Evolutionary conservation across 2,888 invertebrate species (phyloP).

Genomic region (Lepidochitona cinerea): DNA sequence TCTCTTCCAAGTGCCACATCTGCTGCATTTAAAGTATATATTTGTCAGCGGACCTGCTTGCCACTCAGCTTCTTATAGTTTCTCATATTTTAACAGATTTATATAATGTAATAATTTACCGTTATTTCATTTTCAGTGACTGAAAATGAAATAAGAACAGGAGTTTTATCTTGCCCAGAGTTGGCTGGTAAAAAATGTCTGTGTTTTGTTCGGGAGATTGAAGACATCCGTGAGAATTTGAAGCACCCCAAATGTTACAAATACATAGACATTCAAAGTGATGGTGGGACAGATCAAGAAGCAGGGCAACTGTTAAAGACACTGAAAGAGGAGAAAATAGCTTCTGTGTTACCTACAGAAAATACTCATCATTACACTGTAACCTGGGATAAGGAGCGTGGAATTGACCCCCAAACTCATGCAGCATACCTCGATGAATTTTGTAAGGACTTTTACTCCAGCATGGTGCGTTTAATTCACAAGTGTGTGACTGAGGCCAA

Average conservation of each 20-base stretch:
- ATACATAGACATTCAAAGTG: slow-evolving; percentile 23
- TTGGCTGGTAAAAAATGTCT: slow-evolving; percentile 24
- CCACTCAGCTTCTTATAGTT: too few relatives aligned
- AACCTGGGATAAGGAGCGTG: not conserved
- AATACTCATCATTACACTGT: not conserved
- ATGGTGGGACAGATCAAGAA: slow-evolving; percentile 25
- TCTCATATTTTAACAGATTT: too few relatives aligned
- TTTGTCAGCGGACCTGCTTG: too few relatives aligned
- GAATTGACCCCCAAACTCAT: slow-evolving; percentile 1
- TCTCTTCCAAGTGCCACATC: too few relatives aligned
- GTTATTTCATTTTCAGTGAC: slow-evolving; percentile 34
- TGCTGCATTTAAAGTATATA: too few relatives aligned
- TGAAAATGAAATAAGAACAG: slow-evolving; percentile 37
- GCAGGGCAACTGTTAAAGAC: slow-evolving; percentile 26
- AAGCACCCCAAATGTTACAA: slow-evolving; percentile 5
- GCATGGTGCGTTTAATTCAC: slow-evolving; percentile 29
- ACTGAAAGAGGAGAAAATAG: slow-evolving; percentile 15
- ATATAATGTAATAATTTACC: too few relatives aligned
- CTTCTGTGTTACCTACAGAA: slow-evolving; percentile 6
- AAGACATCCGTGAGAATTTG: slow-evolving; percentile 25
- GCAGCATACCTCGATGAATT: slow-evolving; percentile 32
- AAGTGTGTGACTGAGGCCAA: slow-evolving; percentile 21
- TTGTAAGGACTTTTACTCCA: slow-evolving; percentile 24
- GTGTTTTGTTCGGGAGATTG: slow-evolving; percentile 31
- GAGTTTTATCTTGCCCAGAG: slow-evolving; percentile 22